Base-by-base conservation (phyloP, 1,140 invertebrate species). In the Drosophila seguyi region DNA sequence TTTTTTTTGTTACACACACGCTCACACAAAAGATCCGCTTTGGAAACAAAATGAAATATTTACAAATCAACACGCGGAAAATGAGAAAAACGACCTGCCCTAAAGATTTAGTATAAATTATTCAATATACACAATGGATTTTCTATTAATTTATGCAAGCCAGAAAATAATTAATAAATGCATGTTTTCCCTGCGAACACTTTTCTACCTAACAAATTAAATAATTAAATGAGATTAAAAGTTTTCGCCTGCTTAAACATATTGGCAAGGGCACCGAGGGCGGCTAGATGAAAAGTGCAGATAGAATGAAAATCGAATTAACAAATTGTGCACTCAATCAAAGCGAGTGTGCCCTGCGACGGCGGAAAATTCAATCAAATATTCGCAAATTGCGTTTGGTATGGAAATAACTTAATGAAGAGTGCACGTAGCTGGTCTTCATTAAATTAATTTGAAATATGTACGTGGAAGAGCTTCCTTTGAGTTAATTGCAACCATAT, bases 141-240 rank as follows among this genome's bases (percentile, higher is more conserved):
- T 86, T 75, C 38, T 71, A 82, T 81, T 86, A 75, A 82, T 75
- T 81, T 85, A 86, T 81, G 60, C 79, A 78, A 29, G 29, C 61
- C 29, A 48, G 42, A 53, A 67, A 57, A 61, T 42, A 60, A 61
- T 60, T 47, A 65, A 75, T 44, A 60, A 76, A 75, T 45, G 63
- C 45, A 45, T 42, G 53, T 45, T 45, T 31, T 38, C 13, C 58
- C 34, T 44, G 22, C 62, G 47, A 44, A 71, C 44, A 13, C 52
- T 56, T 74, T 63, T 53, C 57, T 66, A 62, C 59, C 67, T 74
- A 67, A 69, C 75, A 88, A 84, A 87, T 88, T 87, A 84, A 77
- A 88, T 88, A 87, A 87, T 87, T 87, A 88, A 87, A 87, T 87
- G 80, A 63, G 84, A 84, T 88, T 88, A 80, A 77, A 76, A 66